phyloP scores from a whole-genome alignment of 2,888 invertebrate genomes.

The Poecilobothrus nobilitatus region DNA sequence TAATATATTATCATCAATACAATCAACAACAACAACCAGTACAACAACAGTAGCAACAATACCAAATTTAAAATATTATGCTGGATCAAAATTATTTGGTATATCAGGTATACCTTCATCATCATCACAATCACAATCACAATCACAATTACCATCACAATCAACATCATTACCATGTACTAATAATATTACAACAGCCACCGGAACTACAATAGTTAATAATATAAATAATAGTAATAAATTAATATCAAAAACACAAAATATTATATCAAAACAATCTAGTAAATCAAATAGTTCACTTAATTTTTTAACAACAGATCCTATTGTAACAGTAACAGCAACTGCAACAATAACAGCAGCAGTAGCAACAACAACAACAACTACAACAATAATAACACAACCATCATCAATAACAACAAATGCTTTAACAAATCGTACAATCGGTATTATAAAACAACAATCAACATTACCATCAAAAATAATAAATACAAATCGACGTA shows the following conservation, averaged over 20 bases:
- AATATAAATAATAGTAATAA: no score
- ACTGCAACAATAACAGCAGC: constrained; percentile 26
- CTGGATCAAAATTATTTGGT: not conserved
- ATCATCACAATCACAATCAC: not conserved
- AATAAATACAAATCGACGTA: constrained; percentile 36
- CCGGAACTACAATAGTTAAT: no score
- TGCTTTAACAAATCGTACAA: constrained; percentile 13
- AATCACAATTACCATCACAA: not conserved
- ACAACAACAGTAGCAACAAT: not conserved
- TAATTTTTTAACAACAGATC: not conserved
- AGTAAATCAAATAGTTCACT: not conserved
- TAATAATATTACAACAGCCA: no score
- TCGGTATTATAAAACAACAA: not conserved
- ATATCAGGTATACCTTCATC: not conserved
- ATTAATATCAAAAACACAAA: not conserved
- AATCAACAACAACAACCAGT: constrained; percentile 22
- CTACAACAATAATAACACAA: constrained; percentile 16
- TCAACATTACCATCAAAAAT: constrained; percentile 17
- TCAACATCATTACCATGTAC: not conserved
- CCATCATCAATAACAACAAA: constrained; percentile 23
- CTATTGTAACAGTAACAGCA: constrained; percentile 13
- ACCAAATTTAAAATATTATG: not conserved
- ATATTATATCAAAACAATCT: not conserved
- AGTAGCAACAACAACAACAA: constrained; percentile 38
- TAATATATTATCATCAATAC: constrained; percentile 12